phyloP scores from a whole-genome alignment of 1,140 invertebrate genomes.

The Ctenoplectra terminalis region DNA sequence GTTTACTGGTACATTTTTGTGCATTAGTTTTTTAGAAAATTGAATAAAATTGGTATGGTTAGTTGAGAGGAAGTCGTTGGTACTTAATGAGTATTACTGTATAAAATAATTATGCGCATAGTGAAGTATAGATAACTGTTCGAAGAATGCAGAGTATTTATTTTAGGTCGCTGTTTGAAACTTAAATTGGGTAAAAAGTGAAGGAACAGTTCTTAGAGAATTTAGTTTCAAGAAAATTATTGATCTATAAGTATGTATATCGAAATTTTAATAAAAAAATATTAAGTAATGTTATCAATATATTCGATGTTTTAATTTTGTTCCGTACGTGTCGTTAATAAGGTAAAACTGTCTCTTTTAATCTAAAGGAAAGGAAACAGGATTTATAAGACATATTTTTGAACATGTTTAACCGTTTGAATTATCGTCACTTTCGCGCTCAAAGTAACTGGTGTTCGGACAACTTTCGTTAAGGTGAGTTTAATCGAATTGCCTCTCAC shows the following conservation, averaged over 20 bases:
- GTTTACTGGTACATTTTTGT: too few species aligned
- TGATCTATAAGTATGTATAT: too few species aligned
- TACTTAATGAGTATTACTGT: too few species aligned
- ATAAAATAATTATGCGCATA: too few species aligned
- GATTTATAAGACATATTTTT: not conserved
- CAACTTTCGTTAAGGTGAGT: conserved; percentile 8
- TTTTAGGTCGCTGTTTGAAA: not conserved
- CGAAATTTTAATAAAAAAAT: not conserved
- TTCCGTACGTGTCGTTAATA: not conserved
- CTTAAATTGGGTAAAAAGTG: too few species aligned
- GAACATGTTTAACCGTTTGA: not conserved
- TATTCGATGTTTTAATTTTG: not conserved
- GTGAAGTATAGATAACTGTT: too few species aligned
- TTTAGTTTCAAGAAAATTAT: too few species aligned
- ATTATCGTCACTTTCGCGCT: not conserved
- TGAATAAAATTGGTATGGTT: too few species aligned
- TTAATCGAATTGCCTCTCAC: conserved; percentile 41
- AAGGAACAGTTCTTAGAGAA: too few species aligned
- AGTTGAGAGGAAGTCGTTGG: too few species aligned
- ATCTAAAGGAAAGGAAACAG: not conserved
- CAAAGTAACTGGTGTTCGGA: not conserved
- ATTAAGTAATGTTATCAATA: not conserved
- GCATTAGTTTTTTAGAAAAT: too few species aligned
- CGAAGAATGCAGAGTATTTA: too few species aligned
- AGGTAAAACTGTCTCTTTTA: not conserved